Conservation (phyloP, 2,888 invertebrate species). For the Agonopterix alstromeriana region DNA sequence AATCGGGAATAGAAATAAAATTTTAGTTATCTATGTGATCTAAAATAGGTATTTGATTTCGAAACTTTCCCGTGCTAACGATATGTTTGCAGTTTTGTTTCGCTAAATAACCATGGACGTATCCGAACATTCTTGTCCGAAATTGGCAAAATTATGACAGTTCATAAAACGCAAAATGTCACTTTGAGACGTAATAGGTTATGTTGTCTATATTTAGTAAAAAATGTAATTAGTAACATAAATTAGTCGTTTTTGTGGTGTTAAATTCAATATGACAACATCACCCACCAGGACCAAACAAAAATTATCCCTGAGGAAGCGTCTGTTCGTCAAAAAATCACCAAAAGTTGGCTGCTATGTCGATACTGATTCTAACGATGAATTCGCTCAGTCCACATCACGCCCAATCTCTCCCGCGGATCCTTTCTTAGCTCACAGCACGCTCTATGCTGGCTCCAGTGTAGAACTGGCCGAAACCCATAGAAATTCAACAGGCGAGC, state of each 20-base stretch:
- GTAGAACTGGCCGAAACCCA: conserved; percentile 33
- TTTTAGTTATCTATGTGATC: too few species aligned
- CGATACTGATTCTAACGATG: conserved; percentile 67
- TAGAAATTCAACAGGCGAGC: conserved; percentile 34
- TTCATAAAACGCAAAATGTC: conserved; percentile 34
- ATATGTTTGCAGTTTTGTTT: too few species aligned
- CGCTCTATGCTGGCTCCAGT: conserved; percentile 40
- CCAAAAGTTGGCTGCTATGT: conserved; percentile 73
- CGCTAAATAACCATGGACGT: neutral
- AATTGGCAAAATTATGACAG: conserved; percentile 18
- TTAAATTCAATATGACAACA: conserved; percentile 64
- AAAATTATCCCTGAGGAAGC: conserved; percentile 67
- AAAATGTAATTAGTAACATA: conserved; percentile 71
- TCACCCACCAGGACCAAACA: conserved; percentile 68
- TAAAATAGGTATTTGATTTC: too few species aligned
- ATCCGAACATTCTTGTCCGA: neutral
- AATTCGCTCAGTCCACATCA: conserved; percentile 55
- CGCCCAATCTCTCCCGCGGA: conserved; percentile 69
- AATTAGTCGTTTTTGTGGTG: conserved; percentile 51
- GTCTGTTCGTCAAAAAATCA: conserved; percentile 69
- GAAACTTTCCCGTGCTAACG: too few species aligned
- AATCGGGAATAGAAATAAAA: too few species aligned
- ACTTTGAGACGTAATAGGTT: conserved; percentile 50
- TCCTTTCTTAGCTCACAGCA: conserved; percentile 65
- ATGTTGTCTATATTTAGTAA: conserved; percentile 61